phyloP scores from a whole-genome alignment of 2,113 vertebrate genomes.

The Pipra filicauda region DNA sequence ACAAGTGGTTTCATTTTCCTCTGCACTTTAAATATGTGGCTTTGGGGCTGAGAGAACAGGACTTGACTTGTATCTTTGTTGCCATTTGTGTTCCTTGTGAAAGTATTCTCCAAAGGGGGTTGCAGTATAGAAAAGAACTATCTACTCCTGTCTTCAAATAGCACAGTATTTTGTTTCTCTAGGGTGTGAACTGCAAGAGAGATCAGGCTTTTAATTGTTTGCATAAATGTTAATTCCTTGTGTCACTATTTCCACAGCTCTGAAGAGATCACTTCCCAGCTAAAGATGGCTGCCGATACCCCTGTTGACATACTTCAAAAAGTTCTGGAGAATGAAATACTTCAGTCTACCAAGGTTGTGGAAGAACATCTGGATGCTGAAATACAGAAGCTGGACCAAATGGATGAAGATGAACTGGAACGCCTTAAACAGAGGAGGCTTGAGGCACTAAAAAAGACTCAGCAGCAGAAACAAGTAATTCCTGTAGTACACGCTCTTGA shows the following conservation, averaged over 20 bases:
- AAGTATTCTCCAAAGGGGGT: not conserved
- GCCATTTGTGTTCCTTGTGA: not conserved
- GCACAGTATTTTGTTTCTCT: not conserved
- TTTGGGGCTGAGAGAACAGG: not conserved
- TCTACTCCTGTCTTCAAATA: not conserved
- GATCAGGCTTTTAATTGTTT: not conserved
- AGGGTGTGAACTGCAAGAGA: not conserved
- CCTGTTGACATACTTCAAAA: conserved; percentile 84
- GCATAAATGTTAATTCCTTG: not conserved
- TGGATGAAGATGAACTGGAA: conserved; percentile 94
- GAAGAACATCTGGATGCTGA: conserved; percentile 91
- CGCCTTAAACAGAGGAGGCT: conserved; percentile 88
- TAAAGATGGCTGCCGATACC: conserved; percentile 82
- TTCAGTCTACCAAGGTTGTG: conserved; percentile 85
- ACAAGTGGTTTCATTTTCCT: not conserved
- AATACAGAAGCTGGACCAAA: conserved; percentile 85
- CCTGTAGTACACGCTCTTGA: not conserved
- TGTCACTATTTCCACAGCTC: conserved; percentile 12
- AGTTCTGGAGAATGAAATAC: conserved; percentile 86
- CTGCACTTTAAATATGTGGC: not conserved
- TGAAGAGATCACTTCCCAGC: not conserved
- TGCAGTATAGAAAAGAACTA: not conserved
- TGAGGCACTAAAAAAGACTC: conserved; percentile 89
- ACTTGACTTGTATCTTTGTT: not conserved
- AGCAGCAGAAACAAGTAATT: conserved; percentile 96